Conservation (phyloP, 2,797 vertebrate species). For the Cirrhinus mrigala region DNA sequence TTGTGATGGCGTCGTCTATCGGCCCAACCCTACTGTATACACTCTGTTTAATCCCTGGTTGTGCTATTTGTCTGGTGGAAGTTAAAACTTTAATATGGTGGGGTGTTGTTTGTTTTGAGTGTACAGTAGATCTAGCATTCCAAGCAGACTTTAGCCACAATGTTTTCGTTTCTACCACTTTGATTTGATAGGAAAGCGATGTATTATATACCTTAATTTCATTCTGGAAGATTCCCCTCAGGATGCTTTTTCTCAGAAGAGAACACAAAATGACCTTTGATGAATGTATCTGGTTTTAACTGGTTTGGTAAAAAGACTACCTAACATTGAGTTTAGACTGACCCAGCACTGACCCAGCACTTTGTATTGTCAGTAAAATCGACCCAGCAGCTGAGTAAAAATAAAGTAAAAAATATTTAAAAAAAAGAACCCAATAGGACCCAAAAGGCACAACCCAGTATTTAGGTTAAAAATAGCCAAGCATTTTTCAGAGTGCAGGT, state of each 20-base stretch:
- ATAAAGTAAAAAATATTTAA: background rate
- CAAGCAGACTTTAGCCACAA: no score
- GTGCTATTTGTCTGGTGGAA: background rate
- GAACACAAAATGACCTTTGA: background rate
- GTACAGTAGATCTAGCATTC: background rate
- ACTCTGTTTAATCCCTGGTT: background rate
- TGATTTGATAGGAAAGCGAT: background rate
- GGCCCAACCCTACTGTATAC: no score
- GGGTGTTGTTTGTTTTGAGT: background rate
- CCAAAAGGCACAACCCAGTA: background rate
- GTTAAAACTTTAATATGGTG: background rate
- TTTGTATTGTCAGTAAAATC: background rate
- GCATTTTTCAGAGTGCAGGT: background rate
- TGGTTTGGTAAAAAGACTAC: no score
- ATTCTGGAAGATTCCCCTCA: background rate
- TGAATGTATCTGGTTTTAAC: background rate
- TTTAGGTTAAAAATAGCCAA: background rate
- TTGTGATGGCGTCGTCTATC: no score
- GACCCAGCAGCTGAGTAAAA: background rate
- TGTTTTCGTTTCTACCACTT: background rate
- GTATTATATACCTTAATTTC: background rate
- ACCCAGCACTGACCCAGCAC: background rate
- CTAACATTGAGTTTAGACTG: background rate
- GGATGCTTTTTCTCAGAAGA: background rate
- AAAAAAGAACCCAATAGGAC: background rate